Evolutionary conservation across 2,113 vertebrate genomes (phyloP).

Genomic region (Lepus europaeus): DNA sequence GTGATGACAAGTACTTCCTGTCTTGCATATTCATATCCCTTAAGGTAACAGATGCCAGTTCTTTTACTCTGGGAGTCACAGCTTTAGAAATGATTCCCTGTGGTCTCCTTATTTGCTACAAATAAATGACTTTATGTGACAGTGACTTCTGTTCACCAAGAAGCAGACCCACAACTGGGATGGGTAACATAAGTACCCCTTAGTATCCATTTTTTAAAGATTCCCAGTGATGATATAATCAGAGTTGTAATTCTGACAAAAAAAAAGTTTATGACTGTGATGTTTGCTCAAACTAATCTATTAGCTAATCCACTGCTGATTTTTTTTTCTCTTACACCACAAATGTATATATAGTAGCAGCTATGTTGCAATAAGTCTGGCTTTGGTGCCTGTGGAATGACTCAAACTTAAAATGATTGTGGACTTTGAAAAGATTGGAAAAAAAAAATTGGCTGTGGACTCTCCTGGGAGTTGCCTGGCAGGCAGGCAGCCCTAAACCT

Average conservation of each 20-base stretch:
- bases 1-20: too few species aligned
- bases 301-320: slow-evolving; percentile 30
- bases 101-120: too few species aligned
- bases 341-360: not conserved
- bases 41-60: too few species aligned
- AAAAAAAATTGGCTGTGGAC: not conserved
- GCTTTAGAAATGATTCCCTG: too few species aligned
- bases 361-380: not conserved
- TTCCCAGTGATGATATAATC: not conserved
- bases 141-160: too few species aligned
- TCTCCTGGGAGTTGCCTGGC: slow-evolving; percentile 51
- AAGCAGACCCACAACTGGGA: too few species aligned
- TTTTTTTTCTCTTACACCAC: slow-evolving; percentile 33
- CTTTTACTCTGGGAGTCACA: too few species aligned
- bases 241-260: not conserved
- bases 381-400: slow-evolving; percentile 54
- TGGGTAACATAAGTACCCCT: not conserved
- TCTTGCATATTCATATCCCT: too few species aligned
- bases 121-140: too few species aligned
- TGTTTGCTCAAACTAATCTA: not conserved
- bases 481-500: slow-evolving; percentile 64
- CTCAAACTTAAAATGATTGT: slow-evolving; percentile 63
- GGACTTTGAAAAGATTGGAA: slow-evolving; percentile 68
- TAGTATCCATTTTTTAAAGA: slow-evolving; percentile 11
- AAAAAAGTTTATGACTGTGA: not conserved